A percentile compares a stretch with the other conserved stretches of the same genome.
Evolutionary conservation across 2,113 vertebrate genomes (phyloP).

Genomic region (Glaucomys volans): DNA sequence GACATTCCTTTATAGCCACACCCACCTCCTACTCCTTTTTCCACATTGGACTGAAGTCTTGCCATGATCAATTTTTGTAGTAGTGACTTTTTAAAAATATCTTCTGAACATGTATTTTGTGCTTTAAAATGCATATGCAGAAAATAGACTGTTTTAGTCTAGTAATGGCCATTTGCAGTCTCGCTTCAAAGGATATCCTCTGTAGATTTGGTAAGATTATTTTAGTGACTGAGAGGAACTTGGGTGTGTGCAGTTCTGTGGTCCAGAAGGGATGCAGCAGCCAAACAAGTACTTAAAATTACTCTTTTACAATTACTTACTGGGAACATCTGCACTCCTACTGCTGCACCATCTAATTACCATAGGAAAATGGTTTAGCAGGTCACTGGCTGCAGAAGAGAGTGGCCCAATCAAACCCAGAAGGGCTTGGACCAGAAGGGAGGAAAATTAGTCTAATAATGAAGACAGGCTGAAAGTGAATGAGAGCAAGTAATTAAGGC

Average conservation of each 20-base stretch:
- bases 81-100: not conserved
- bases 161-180: not conserved
- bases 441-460: conserved; percentile 60
- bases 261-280: not conserved
- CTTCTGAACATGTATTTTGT: not conserved
- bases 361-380: conserved; percentile 1
- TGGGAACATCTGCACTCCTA: not conserved
- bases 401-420: conserved; percentile 16
- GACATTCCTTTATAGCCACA: not conserved
- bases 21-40: not conserved
- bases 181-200: not conserved
- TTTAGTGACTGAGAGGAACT: not conserved
- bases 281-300: not conserved
- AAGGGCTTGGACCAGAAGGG: conserved; percentile 39
- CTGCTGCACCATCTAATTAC: not conserved
- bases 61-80: not conserved
- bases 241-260: not conserved
- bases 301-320: not conserved
- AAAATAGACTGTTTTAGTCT: not conserved
- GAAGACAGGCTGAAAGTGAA: not conserved
- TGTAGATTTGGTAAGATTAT: not conserved
- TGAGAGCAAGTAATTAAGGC: not conserved
- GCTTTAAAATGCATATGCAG: not conserved
- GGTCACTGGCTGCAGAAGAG: conserved; percentile 42
- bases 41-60: not conserved